Evolutionary conservation across 2,113 vertebrate species (phyloP), one percentile per base, ranked within the genome.

Genomic region (Ciconia maguari): DNA sequence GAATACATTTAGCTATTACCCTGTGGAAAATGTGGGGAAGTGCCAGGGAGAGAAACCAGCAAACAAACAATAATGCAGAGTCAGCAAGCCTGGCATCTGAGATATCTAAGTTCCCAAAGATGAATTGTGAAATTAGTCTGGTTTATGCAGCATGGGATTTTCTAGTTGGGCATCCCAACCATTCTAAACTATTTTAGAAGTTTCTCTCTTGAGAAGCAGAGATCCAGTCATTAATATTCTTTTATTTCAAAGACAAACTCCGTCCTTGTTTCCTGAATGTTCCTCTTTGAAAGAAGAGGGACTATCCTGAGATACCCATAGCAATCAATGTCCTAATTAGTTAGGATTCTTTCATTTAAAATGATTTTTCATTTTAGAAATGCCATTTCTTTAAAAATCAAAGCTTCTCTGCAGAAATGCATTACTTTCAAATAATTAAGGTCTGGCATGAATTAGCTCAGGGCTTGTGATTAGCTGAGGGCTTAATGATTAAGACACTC

Each of bases 321-420:
- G 58, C 44, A 84, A 90, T 81, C 72, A 82, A 69, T 83, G 52
- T 57, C 60, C 15, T 88, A 90, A 91, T 92, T 69, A 89, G 34
- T 36, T 49, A 49, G n/a, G 22, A 70, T 88, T 62, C 85, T 57
- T 85, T 58, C 58, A 46, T 1, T 62, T 27, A 90, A 95, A 92
- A 93, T 81, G 5, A 90, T 75, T 94, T 96, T 92, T 94, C 77
- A 70, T 84, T 94, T 92, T 46, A 90, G 64, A 96, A 96, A 86
- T 48, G 48, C 29, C 49, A 81, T 89, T 90, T 88, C 62, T 95
- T 88, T 86, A 88, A 88, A 96, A 96, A 87, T 89, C 87, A 96
- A 94, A 94, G 89, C 36, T 72, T 72, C 61, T 83, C 61, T 79
- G 36, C 70, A 93, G 65, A 96, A 96, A 75, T 44, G 16, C 27